Evolutionary conservation across 2,797 vertebrate genomes (phyloP).

Genomic region (Muraenolepis orangiensis): DNA sequence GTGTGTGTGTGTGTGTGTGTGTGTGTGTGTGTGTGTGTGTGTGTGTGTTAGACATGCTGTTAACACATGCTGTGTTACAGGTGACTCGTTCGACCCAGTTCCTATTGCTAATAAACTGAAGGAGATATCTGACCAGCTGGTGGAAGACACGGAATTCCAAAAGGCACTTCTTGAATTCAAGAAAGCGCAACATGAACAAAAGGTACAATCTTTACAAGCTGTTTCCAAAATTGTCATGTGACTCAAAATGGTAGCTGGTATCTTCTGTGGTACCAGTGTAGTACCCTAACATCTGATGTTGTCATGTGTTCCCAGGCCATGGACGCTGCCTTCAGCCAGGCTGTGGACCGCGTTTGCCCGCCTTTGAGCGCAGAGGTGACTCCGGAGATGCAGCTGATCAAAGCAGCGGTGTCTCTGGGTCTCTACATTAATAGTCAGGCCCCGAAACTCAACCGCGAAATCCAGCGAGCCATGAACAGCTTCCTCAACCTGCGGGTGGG

Average conservation of each 20-base stretch:
- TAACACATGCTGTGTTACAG: not conserved
- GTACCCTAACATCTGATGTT: too few species aligned
- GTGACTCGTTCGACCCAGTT: conserved; percentile 14
- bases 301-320: conserved; percentile 40
- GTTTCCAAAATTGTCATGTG: too few species aligned
- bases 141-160: not conserved
- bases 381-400: conserved; percentile 66
- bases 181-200: not conserved
- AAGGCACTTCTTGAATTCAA: not conserved
- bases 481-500: conserved; percentile 55
- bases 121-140: conserved; percentile 8
- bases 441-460: conserved; percentile 41
- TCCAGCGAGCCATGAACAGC: conserved; percentile 21
- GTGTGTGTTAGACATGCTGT: too few species aligned
- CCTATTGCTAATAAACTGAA: conserved; percentile 25
- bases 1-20: too few species aligned
- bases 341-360: conserved; percentile 51
- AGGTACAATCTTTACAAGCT: conserved; percentile 9
- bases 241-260: too few species aligned
- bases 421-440: conserved; percentile 51
- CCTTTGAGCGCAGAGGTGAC: conserved; percentile 41
- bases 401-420: conserved; percentile 48
- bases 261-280: too few species aligned
- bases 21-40: too few species aligned
- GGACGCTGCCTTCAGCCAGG: conserved; percentile 23